These are phyloP conservation scores for Musca vetustissima DNA, from an alignment of 1,140 invertebrate species.

Conservation along the genomic window DNA sequence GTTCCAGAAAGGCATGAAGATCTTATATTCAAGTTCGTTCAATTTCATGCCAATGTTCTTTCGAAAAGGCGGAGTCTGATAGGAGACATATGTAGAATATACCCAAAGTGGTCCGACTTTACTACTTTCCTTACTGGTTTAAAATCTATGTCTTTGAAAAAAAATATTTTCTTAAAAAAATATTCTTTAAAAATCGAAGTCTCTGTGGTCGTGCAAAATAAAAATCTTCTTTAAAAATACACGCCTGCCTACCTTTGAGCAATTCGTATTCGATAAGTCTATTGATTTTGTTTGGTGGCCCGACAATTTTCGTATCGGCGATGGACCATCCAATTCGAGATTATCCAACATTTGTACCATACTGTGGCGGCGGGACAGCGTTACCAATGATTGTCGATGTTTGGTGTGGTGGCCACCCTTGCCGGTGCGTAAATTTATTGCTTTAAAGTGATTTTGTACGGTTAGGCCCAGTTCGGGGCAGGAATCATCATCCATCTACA, in stretches of 20 bases:
- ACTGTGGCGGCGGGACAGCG: conserved; percentile 74
- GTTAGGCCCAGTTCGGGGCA: conserved; percentile 79
- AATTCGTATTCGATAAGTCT: conserved; percentile 44
- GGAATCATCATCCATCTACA: conserved; percentile 76
- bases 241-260: conserved; percentile 47
- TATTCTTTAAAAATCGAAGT: too few relatives aligned
- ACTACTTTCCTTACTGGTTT: too few relatives aligned
- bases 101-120: too few relatives aligned
- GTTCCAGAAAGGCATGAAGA: too few relatives aligned
- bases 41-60: too few relatives aligned
- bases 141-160: too few relatives aligned
- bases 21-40: too few relatives aligned
- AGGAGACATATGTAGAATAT: too few relatives aligned
- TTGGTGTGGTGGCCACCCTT: conserved; percentile 72
- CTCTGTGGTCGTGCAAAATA: too few relatives aligned
- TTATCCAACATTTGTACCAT: conserved; percentile 74
- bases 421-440: conserved; percentile 75
- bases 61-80: too few relatives aligned
- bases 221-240: too few relatives aligned
- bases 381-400: conserved; percentile 81
- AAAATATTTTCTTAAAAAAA: too few relatives aligned
- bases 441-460: conserved; percentile 85
- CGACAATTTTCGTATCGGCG: conserved; percentile 61
- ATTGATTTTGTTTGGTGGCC: conserved; percentile 47
- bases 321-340: conserved; percentile 67